Base-by-base conservation (phyloP, 2,888 invertebrate genomes). In the Protophormia terraenovae region DNA sequence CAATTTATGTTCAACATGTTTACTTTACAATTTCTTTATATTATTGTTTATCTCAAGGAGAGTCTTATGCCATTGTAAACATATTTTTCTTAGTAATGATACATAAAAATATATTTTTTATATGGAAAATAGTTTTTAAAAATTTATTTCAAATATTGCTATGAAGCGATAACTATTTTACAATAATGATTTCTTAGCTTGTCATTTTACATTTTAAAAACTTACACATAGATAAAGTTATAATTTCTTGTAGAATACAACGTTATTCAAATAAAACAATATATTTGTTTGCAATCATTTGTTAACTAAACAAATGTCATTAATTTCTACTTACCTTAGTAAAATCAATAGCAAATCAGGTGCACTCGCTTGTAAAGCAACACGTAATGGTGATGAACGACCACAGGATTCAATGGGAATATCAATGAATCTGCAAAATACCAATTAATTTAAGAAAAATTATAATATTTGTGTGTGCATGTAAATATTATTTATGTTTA, bases 351-450 rank as follows among this genome's bases (percentile, higher is more conserved):
- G 93, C 89, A 96, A 95, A 90, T 97, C 97, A 3, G 96, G 95
- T 10, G 95, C 93, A 58, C 95, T 95, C 89, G 96, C 94, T 90
- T 96, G 96, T 85, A 96, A 93, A 0, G 96, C 95, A 0, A 97
- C 95, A 89, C 96, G 94, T 1, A 96, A 93, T 0, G 97, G 96
- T 0, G 96, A 94, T 5, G 95, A 94, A 88, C 94, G 94, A 0
- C 97, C 96, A 89, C 97, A 97, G 79, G 96, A 96, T 90, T 96
- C 96, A 91, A 97, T 95, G 12, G 97, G 96, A 2, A 97, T 95
- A 90, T 97, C 97, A 86, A 97, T 95, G 89, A 97, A 96, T 55
- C 92, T 92, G 89, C 29, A 88, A 90, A 78, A 87, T 86, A 85
- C 84, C 84, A 87, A 89, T 86, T 62, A 38, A 16, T 45, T n/a